Evolutionary conservation across 2,113 vertebrate genomes (phyloP).

Genomic region (Macquaria ambigua): DNA sequence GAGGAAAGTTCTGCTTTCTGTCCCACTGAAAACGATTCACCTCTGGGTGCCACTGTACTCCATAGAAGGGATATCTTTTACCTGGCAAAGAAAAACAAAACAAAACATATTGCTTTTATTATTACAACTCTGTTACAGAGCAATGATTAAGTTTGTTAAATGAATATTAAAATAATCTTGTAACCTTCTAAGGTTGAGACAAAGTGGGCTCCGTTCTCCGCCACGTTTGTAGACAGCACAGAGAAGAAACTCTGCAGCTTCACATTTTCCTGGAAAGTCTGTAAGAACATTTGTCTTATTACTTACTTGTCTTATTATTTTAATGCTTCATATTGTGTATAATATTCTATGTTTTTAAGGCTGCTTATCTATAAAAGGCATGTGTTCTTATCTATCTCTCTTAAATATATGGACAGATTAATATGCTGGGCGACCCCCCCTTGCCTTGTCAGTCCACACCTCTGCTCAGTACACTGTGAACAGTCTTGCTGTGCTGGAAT

Average conservation of each 20-base stretch:
- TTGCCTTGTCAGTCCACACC: no score
- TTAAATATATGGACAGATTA: neutral
- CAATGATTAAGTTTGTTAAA: neutral
- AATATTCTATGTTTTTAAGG: neutral
- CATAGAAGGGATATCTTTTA: constrained; percentile 85
- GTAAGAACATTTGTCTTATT: constrained; percentile 22
- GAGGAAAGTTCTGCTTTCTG: constrained; percentile 73
- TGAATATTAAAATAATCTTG: neutral
- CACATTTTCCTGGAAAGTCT: constrained; percentile 80
- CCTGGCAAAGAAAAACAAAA: no score
- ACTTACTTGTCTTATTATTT: neutral
- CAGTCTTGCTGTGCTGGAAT: neutral
- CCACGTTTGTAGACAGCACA: constrained; percentile 84
- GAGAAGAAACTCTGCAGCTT: constrained; percentile 82
- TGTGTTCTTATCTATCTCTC: neutral
- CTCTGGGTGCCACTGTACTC: constrained; percentile 89
- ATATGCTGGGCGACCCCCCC: no score
- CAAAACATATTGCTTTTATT: neutral
- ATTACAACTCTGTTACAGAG: neutral
- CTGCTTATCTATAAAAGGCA: neutral
- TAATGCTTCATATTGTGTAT: neutral
- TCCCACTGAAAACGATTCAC: constrained; percentile 87
- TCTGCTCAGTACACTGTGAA: neutral
- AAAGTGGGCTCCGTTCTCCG: constrained; percentile 80
- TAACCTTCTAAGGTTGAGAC: constrained; percentile 88